phyloP scores from a whole-genome alignment of 2,888 invertebrate genomes.

The Lasioglossum marginatum region DNA sequence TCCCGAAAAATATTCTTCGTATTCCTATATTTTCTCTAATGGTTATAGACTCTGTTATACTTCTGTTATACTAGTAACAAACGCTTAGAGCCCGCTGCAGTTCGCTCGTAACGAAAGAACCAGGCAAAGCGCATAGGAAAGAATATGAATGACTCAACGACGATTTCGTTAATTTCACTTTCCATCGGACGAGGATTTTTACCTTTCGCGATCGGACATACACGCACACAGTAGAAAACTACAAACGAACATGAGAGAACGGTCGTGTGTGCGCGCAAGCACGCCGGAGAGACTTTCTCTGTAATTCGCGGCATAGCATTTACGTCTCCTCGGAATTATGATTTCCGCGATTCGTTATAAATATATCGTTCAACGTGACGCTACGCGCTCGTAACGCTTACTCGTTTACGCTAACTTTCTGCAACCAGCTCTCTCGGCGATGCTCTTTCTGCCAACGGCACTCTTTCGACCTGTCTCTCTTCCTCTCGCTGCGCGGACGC shows the following conservation, averaged over 20 bases:
- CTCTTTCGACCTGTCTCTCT: slow-evolving; percentile 51
- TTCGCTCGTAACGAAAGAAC: background rate
- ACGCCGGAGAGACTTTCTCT: slow-evolving; percentile 60
- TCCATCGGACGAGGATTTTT: slow-evolving; percentile 47
- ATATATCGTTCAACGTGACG: slow-evolving; percentile 53
- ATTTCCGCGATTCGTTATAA: slow-evolving; percentile 66
- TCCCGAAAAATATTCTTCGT: background rate
- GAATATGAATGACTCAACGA: slow-evolving; percentile 20
- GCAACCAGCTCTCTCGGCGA: slow-evolving; percentile 33
- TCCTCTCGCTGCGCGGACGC: background rate
- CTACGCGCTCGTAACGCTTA: slow-evolving; percentile 40
- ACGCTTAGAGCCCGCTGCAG: background rate
- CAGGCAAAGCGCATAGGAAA: background rate
- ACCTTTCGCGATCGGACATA: slow-evolving; percentile 21
- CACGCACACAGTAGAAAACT: background rate
- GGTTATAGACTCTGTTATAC: background rate
- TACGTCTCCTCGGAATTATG: slow-evolving; percentile 60
- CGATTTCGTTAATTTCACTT: slow-evolving; percentile 53
- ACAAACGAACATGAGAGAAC: background rate
- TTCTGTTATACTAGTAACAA: no score
- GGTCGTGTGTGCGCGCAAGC: slow-evolving; percentile 6
- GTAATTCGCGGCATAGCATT: slow-evolving; percentile 46
- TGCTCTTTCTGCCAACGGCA: slow-evolving; percentile 58
- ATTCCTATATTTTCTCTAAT: background rate
- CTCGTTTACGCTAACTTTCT: slow-evolving; percentile 51